Percentiles rank a stretch among this genome's conserved stretches.
These are phyloP conservation scores for Mastomys natalensis DNA, from an alignment of 2,113 vertebrate species.

Conservation along the genomic window DNA sequence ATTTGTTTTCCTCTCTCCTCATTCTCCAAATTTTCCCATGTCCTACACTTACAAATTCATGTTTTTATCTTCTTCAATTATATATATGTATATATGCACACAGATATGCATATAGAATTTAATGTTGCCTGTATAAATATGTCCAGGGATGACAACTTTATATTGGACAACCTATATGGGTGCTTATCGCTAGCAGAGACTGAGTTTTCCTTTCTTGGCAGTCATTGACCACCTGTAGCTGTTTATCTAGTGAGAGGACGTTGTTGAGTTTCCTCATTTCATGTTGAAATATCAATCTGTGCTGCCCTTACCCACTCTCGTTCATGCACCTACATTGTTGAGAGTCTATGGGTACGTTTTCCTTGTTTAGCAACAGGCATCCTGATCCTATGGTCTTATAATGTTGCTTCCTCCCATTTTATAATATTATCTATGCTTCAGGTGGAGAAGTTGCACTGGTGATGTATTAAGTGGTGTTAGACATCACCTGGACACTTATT, in stretches of 20 bases:
- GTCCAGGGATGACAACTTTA: not conserved
- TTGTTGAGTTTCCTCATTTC: not conserved
- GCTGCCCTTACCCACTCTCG: not conserved
- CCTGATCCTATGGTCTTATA: not conserved
- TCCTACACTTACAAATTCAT: not conserved
- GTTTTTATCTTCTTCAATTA: not conserved
- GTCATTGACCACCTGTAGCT: not conserved
- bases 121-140: not conserved
- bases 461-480: not conserved
- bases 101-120: not conserved
- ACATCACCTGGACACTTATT: not conserved
- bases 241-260: not conserved
- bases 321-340: not conserved
- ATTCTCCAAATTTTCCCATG: not conserved
- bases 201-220: not conserved
- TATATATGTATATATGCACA: not conserved
- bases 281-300: not conserved
- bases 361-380: not conserved
- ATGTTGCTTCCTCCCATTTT: not conserved
- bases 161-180: not conserved
- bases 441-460: not conserved
- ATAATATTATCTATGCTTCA: not conserved
- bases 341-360: not conserved
- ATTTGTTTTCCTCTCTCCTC: too few relatives aligned
- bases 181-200: not conserved